These are phyloP conservation scores for Geococcyx californianus DNA, from an alignment of 2,113 vertebrate species.

Conservation along the genomic window DNA sequence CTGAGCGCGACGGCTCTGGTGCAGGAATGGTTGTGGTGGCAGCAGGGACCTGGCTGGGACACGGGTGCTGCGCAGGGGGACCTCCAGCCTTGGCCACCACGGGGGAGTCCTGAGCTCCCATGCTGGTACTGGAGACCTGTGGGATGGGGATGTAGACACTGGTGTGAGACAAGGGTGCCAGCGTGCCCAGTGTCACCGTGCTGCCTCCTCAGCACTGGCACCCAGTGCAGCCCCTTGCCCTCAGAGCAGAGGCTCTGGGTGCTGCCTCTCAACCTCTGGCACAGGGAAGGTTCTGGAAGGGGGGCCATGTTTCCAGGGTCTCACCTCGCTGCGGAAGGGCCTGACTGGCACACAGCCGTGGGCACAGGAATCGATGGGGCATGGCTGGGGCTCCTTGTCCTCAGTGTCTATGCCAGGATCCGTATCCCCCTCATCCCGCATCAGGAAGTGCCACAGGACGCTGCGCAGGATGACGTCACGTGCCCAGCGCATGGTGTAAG, in stretches of 20 bases:
- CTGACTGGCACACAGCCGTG: constrained; percentile 71
- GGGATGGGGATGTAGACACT: background rate
- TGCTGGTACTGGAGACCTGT: background rate
- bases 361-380: constrained; percentile 74
- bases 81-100: fast-evolving
- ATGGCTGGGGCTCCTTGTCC: constrained; percentile 72
- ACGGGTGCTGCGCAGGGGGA: background rate
- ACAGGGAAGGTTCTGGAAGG: no score
- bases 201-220: no score
- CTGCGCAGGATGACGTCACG: constrained; percentile 72
- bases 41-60: background rate
- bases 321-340: background rate
- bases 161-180: no score
- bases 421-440: constrained; percentile 75
- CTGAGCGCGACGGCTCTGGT: fast-evolving
- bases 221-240: no score
- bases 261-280: background rate
- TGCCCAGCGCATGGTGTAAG: constrained; percentile 74
- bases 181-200: no score
- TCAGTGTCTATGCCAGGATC: background rate
- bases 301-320: no score
- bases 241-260: no score
- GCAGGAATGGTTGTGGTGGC: fast-evolving
- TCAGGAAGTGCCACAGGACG: constrained; percentile 73
- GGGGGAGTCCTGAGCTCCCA: background rate